Conservation (phyloP, 2,113 vertebrate genomes). For the Pygoscelis adeliae region DNA sequence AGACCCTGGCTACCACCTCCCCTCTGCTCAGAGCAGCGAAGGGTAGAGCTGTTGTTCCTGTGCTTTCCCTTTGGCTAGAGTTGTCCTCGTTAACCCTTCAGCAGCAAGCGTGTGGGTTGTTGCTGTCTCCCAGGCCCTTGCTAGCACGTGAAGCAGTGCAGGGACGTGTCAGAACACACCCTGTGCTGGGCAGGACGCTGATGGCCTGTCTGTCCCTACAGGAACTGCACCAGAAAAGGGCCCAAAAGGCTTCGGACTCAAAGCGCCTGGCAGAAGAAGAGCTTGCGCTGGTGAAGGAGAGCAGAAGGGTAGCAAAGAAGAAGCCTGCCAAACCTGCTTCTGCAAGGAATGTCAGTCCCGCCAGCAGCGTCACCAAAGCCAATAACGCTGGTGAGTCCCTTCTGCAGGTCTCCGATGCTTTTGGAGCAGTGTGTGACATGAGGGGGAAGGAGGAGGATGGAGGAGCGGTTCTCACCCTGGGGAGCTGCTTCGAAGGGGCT, state of each 20-base stretch:
- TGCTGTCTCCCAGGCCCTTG: not conserved
- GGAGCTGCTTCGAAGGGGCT: not conserved
- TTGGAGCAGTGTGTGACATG: not conserved
- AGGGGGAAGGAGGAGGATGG: not conserved
- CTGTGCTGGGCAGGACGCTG: not conserved
- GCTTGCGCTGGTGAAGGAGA: conserved; percentile 35
- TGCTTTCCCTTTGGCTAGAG: not conserved
- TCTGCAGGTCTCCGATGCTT: accelerated
- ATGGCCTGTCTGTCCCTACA: not conserved
- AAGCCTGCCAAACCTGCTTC: conserved; percentile 55
- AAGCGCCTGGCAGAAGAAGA: conserved; percentile 68
- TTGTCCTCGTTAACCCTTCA: not conserved
- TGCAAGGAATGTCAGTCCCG: not conserved
- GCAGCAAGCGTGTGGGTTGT: not conserved
- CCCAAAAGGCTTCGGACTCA: conserved; percentile 65
- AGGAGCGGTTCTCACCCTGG: not conserved
- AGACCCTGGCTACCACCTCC: not conserved
- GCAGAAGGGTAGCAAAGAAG: conserved; percentile 59
- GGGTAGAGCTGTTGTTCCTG: not conserved
- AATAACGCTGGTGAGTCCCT: conserved; percentile 80
- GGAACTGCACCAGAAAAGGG: conserved; percentile 91
- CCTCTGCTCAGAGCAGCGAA: not conserved
- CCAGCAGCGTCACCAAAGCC: conserved; percentile 71
- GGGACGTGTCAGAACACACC: accelerated
- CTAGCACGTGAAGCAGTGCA: not conserved